Evolutionary conservation across 2,888 invertebrate genomes (phyloP), one percentile per base, ranked within the genome.

Genomic region (Stenichneumon culpator): DNA sequence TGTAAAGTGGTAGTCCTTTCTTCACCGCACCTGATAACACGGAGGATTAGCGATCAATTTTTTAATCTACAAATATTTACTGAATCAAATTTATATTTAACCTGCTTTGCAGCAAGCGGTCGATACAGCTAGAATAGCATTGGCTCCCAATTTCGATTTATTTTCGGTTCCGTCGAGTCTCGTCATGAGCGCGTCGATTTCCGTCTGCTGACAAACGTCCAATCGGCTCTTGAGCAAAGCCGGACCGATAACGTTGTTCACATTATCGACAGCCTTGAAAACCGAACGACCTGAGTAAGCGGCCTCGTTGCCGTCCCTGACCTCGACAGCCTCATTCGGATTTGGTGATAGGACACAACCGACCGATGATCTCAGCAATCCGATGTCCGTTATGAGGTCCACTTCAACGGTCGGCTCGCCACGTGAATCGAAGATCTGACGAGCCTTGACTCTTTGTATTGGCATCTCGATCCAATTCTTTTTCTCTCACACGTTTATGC

Each of bases 331-430:
- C 65, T 88, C 92, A 67, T 90, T 90, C 5, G 90, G 90, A 86
- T 87, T 91, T 0, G 88, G 65, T n/a, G 86, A 50, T 3, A 89
- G 63, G 0, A 86, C 87, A 19, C 90, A 90, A 0, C 93, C 90
- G 0, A 93, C 92, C 4, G 93, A 91, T 1, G 92, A 90, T 72
- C 93, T 88, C 16, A 93, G 79, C n/a, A 93, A 72, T 4, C 93
- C 93, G 11, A 93, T 89, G 4, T 93, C 93, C 0, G 93, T 93
- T 32, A 93, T 90, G 14, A 93, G 63, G 50, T 93, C 93, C 4
- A 93, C 92, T 86, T 93, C 97, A 77, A 97, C 95, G 16, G 97
- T 97, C n/a, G 96, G 96, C 90, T 96, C 96, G 36, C 96, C 96
- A 83, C 96, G 95, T 86, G 96, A 96, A 94, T 97, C 96, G 92